Base-by-base conservation (phyloP, 2,888 invertebrate genomes). In the Nemotelus nigrinus region DNA sequence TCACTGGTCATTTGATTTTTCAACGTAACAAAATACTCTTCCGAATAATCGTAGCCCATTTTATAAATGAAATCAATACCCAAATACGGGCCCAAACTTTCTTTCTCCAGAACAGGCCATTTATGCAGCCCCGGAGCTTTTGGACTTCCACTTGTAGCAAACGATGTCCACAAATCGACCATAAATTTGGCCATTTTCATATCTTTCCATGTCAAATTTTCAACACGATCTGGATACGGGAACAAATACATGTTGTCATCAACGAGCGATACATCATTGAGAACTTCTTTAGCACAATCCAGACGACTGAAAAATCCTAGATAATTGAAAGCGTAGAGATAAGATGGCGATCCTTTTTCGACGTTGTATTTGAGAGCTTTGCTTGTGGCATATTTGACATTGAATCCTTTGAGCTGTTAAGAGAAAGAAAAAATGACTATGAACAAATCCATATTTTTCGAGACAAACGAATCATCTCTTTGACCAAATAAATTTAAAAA, bases 171-270 rank as follows among this genome's bases (percentile, higher is more conserved):
- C 50, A 82, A 47, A 39, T 81, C 79, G 10, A 88, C 82, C 84
- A 88, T 84, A 55, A 83, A 83, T 41, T 84, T 82, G 0, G 86
- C 84, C 25, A 87, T 82, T 68, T 76, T 75, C n/a, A 80, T 79
- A 70, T 86, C 86, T 6, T 78, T 60, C 47, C 58, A 70, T 3
- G 50, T 76, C 10, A 47, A 47, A 47, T 80, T 78, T 70, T 82
- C 83, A 63, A 84, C 78, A 4, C 76, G 45, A 41, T 80, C 81
- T 3, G 80, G 81, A 67, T 81, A 80, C 48, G 82, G 81, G 81
- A 89, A 89, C 45, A 89, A 81, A 80, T 89, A 88, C 47, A 89
- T 84, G 3, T 88, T 83, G 78, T 90, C 89, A 79, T 89, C 88
- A 1, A 89, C 88, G 80, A 89, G 89, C 64, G 88, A 87, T 6